Evolutionary conservation across 2,797 vertebrate genomes (phyloP).

Genomic region (Sebastes hubbsi): DNA sequence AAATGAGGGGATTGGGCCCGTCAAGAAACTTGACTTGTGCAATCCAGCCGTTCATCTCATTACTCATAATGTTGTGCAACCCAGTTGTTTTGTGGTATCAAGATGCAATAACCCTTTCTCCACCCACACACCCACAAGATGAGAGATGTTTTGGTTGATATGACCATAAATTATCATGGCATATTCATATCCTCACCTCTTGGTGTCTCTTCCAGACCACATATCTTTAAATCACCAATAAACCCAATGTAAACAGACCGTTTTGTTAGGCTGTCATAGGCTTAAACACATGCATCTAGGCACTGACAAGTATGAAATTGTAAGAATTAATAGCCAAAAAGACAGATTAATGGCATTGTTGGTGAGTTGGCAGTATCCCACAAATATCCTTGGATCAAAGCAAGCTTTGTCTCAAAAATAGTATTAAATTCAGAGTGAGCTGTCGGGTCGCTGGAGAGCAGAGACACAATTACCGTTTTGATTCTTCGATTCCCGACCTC

Average conservation of each 20-base stretch:
- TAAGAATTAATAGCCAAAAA: background rate
- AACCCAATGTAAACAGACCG: background rate
- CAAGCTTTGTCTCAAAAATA: background rate
- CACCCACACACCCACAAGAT: slow-evolving; percentile 7
- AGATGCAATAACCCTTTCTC: slow-evolving; percentile 6
- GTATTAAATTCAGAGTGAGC: background rate
- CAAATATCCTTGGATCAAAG: background rate
- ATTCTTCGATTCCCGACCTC: background rate
- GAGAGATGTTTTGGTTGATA: slow-evolving; percentile 3
- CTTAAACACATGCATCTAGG: background rate
- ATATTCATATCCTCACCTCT: background rate
- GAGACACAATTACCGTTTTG: background rate
- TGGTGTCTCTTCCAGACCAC: background rate
- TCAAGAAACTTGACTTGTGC: background rate
- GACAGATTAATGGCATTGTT: background rate
- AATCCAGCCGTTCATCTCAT: slow-evolving; percentile 10
- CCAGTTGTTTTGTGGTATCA: slow-evolving; percentile 26
- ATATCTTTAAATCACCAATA: slow-evolving; percentile 3
- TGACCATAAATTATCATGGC: background rate
- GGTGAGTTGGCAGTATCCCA: background rate
- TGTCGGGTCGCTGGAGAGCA: background rate
- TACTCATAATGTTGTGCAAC: slow-evolving; percentile 27
- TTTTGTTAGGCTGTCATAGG: background rate
- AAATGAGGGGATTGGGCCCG: background rate
- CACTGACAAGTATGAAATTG: background rate